Evolutionary conservation across 2,113 vertebrate species (phyloP), one percentile per base, ranked within the genome.

Genomic region (Tonatia bakeri): DNA sequence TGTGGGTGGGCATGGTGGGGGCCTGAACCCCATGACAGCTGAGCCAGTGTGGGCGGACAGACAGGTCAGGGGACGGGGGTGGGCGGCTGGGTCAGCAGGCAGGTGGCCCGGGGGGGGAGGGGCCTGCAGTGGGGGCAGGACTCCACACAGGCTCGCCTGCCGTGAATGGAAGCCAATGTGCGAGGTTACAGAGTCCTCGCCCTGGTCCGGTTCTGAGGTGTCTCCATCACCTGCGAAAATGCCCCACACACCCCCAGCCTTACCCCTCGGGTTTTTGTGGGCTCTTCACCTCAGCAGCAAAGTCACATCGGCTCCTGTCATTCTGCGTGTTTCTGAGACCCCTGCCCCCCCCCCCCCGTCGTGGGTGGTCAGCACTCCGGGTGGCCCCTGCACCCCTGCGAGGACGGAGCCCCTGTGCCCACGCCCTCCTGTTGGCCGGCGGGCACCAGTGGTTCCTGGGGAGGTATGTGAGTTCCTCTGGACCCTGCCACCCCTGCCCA

Each of bases 91-190:
- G 1, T 1, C 9, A 1, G 56, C 14, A 1, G 8, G 20, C 7
- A 10, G 45, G 5, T 3, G 8, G 36, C 7, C 1, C 47, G 5
- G 28, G 10, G 2, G 0, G 3, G 24, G 20, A 9, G 1, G 6
- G 50, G 12, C 13, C 26, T 5, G 54, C 4, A 8, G 11, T 0
- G 7, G 43, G 5, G 9, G 7, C 82, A 3, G 36, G 17, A 12
- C 24, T 6, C 17, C 33, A 4, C 0, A 1, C 16, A 0, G 3
- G 1, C 28, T 24, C 14, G 0, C 47, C 16, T 1, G 0, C 24
- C 7, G 22, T 10, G 9, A 59, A 40, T 6, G 72, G 24, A 9
- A 1, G 61, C 50, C 40, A 26, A 5, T 12, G 9, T 2, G 4
- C 64, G 1, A 28, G 52, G 4, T 15, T 1, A 0, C 24, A 12